These are phyloP conservation scores for Drosophila sechellia DNA, from an alignment of 1,140 invertebrate species.

Conservation along the genomic window DNA sequence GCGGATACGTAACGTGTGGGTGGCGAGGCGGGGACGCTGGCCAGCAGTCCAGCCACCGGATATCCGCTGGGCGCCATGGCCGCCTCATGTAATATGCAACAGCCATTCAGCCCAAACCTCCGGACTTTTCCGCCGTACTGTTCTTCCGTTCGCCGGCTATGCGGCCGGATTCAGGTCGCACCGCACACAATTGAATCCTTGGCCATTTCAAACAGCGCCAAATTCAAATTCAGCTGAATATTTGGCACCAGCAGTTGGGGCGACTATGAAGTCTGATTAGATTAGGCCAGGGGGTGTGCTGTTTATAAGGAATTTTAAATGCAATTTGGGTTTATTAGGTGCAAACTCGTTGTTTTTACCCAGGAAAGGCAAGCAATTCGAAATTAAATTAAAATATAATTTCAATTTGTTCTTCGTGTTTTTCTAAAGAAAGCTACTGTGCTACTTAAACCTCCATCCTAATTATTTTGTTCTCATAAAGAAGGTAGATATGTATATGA, in stretches of 20 bases:
- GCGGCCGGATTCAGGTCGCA: constrained; percentile 44
- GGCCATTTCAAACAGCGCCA: constrained; percentile 18
- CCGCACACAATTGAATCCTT: constrained; percentile 61
- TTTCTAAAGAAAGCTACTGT: background rate
- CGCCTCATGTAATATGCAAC: constrained; percentile 68
- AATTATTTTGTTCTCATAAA: too few relatives aligned
- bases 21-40: background rate
- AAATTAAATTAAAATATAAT: background rate
- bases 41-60: constrained; percentile 46
- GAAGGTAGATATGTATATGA: too few relatives aligned
- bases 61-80: constrained; percentile 58
- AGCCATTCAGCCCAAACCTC: constrained; percentile 18
- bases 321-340: constrained; percentile 53
- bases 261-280: constrained; percentile 59
- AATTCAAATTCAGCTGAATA: constrained; percentile 42
- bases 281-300: constrained; percentile 10
- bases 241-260: constrained; percentile 24
- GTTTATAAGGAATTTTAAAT: constrained; percentile 65
- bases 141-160: constrained; percentile 9
- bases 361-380: background rate
- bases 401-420: background rate
- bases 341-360: background rate
- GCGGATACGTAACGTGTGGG: constrained; percentile 17
- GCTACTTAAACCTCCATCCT: background rate
- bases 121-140: background rate